phyloP scores from a whole-genome alignment of 2,797 vertebrate species.

The Paramormyrops hopkinsi region DNA sequence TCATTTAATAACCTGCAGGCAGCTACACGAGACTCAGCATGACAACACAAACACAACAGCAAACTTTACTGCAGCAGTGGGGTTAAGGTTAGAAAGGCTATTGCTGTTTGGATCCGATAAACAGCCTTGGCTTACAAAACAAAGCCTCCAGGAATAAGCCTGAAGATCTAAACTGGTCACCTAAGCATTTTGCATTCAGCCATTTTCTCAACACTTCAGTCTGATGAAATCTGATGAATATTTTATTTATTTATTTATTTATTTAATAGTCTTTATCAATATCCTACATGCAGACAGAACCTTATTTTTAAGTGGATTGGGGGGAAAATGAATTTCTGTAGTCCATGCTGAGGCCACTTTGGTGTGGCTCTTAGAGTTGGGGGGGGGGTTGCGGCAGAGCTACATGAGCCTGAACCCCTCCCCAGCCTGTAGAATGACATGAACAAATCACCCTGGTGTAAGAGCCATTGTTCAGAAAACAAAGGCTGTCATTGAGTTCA shows the following conservation, averaged over 20 bases:
- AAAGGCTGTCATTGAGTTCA: conserved; percentile 6
- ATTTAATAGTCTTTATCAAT: not conserved
- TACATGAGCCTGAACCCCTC: not conserved
- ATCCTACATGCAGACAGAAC: not conserved
- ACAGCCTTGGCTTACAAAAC: not conserved
- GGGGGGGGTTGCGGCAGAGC: not conserved
- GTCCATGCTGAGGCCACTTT: not conserved
- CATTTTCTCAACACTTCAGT: not conserved
- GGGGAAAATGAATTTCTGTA: not conserved
- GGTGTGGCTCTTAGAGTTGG: not conserved
- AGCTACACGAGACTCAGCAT: not conserved
- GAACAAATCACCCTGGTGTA: not conserved
- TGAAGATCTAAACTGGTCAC: not conserved
- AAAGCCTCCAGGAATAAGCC: not conserved
- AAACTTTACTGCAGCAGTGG: not conserved
- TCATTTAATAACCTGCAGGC: not conserved
- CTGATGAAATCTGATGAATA: not conserved
- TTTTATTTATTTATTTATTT: not conserved
- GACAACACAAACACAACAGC: not conserved
- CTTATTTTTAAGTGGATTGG: not conserved
- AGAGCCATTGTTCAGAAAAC: conserved; percentile 8
- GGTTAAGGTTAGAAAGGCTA: not conserved
- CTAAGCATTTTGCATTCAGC: not conserved
- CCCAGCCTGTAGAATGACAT: not conserved
- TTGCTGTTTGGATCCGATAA: not conserved